These are phyloP conservation scores for Drosophila pachea DNA, from an alignment of 1,140 invertebrate species.

Conservation along the genomic window DNA sequence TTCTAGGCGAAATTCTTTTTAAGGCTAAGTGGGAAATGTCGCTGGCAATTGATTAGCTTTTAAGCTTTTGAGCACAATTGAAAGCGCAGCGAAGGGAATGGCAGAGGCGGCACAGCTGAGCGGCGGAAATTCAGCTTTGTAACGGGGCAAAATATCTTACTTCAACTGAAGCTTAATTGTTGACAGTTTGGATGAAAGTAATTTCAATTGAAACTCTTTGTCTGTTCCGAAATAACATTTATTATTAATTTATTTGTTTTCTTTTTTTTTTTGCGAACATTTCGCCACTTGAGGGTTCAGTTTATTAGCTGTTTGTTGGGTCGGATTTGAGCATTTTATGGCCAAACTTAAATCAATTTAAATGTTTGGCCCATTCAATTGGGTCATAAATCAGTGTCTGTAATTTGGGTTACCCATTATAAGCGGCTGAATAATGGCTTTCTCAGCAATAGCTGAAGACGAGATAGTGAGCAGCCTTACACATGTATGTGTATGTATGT, in stretches of 20 bases:
- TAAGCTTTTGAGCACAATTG: constrained; percentile 38
- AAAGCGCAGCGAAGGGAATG: constrained; percentile 18
- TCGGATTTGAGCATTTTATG: constrained; percentile 10
- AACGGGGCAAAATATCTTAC: not conserved
- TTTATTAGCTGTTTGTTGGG: constrained; percentile 21
- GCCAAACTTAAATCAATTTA: constrained; percentile 63
- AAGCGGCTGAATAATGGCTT: constrained; percentile 18
- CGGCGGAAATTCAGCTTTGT: not conserved
- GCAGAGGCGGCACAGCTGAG: not conserved
- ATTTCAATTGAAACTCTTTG: no score
- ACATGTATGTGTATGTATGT: constrained; percentile 3
- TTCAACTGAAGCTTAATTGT: no score
- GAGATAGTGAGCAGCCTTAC: not conserved
- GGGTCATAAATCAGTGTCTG: constrained; percentile 40
- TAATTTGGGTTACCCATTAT: constrained; percentile 26
- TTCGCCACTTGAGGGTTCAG: constrained; percentile 14
- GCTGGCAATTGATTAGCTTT: constrained; percentile 29
- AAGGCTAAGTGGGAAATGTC: constrained; percentile 6
- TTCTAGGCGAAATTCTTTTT: not conserved
- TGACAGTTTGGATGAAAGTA: no score
- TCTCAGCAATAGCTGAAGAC: constrained; percentile 5
- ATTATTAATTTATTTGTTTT: no score
- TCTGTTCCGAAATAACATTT: not conserved
- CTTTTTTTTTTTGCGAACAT: not conserved
- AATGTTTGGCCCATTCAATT: constrained; percentile 35